phyloP scores from a whole-genome alignment of 2,797 vertebrate genomes.

The Valencia hispanica region DNA sequence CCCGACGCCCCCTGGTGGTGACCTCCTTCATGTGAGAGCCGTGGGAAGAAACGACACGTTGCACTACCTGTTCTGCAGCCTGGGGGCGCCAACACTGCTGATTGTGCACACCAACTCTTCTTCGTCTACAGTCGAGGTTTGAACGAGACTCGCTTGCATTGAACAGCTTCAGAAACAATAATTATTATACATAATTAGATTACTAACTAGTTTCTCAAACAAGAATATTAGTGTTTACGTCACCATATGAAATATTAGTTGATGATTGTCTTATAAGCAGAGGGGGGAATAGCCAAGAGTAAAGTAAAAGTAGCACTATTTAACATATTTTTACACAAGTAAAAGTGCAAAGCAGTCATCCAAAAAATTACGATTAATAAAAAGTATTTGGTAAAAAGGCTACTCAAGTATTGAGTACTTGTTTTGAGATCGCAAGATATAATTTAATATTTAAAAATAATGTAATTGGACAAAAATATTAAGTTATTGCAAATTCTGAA shows the following conservation, averaged over 20 bases:
- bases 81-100: constrained; percentile 84
- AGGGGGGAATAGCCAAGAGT: too few relatives aligned
- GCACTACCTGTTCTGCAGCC: constrained; percentile 88
- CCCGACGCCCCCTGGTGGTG: constrained; percentile 67
- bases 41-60: constrained; percentile 84
- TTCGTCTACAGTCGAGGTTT: constrained; percentile 74
- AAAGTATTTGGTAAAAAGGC: too few relatives aligned
- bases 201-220: too few relatives aligned
- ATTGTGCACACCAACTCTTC: constrained; percentile 82
- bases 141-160: neutral
- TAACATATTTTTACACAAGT: too few relatives aligned
- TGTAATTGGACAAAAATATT: too few relatives aligned
- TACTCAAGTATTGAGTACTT: too few relatives aligned
- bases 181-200: neutral
- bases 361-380: too few relatives aligned
- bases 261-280: neutral
- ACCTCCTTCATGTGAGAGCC: constrained; percentile 85
- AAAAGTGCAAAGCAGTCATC: too few relatives aligned
- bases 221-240: neutral
- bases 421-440: too few relatives aligned
- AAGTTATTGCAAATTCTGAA: too few relatives aligned
- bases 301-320: too few relatives aligned
- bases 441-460: too few relatives aligned
- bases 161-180: neutral
- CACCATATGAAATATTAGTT: neutral